Base-by-base conservation (phyloP, 2,797 vertebrate species). In the Cryptoblepharus egeriae region DNA sequence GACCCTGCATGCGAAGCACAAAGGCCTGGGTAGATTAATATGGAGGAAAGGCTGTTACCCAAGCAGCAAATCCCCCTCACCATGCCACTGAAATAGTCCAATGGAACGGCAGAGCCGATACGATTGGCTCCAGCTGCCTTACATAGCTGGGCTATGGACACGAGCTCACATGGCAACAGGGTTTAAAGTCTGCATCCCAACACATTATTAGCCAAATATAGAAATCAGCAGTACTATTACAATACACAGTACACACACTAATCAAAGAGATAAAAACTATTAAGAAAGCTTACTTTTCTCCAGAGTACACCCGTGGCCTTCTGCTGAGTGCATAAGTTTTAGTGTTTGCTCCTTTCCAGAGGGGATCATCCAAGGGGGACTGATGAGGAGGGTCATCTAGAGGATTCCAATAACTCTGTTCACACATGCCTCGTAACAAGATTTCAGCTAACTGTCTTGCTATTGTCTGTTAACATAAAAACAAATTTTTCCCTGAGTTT, bases 341-440 rank as follows among this genome's bases (percentile, higher is more conserved):
- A 39, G 93, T 96, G 90, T 95, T 96, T 37, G 96, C 92, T 93
- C 96, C 95, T 91, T 97, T 97, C 71, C 97, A 96, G n/a, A 97
- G 96, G 0, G 97, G 97, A 90, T 99, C 98, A 1, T 99, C 98
- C 81, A 99, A 93, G 11, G 98, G 98, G 0, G 98, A 99, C 35
- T 97, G 97, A 60, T 97, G 96, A 5, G 99, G 99, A 1, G 98
- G 98, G 61, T 99, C 97, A 89, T 99, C 97, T 93, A 99, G 91
- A 2, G 99, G 99, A 93, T 97, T 99, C 99, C 99, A 99, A 79
- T 99, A 99, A 93, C 99, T 99, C 95, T 99, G 98, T 83, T 99
- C 98, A 89, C 98, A 99, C 98, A 99, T 99, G 39, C 99, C 99
- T 92, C 98, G 95, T 88, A 99, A 93, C 89, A 99, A 92, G 95